A percentile compares a stretch with the other conserved stretches of the same genome.
Evolutionary conservation across 2,888 invertebrate species (phyloP).

Genomic region (Anorthoa munda): DNA sequence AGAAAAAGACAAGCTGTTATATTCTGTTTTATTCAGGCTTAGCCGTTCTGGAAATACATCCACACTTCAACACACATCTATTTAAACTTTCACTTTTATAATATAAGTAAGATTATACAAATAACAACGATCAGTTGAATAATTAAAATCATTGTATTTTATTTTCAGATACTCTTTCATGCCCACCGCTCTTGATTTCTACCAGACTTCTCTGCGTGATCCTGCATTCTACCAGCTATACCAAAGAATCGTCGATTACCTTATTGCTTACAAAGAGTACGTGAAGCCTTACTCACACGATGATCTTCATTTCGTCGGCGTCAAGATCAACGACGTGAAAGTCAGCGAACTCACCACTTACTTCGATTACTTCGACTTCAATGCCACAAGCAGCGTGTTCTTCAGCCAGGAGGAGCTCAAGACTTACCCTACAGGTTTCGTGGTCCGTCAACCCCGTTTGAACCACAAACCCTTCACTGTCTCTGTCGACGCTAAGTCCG

Average conservation of each 20-base stretch:
- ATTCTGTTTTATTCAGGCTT: too few species aligned
- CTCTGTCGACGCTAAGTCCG: conserved; percentile 91
- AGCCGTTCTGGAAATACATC: too few species aligned
- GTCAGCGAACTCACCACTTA: conserved; percentile 92
- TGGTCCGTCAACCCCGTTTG: conserved; percentile 93
- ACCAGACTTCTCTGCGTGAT: conserved; percentile 93
- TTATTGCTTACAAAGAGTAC: conserved; percentile 91
- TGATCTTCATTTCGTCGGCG: conserved; percentile 90
- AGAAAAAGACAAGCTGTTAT: background rate
- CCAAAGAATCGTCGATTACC: conserved; percentile 91
- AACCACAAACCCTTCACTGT: conserved; percentile 93
- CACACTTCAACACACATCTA: too few species aligned
- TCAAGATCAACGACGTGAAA: conserved; percentile 91
- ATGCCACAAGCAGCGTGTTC: conserved; percentile 90
- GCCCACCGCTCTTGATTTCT: conserved; percentile 92
- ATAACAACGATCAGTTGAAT: background rate
- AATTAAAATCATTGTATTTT: background rate
- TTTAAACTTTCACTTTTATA: too few species aligned
- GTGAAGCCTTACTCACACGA: conserved; percentile 91
- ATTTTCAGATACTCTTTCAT: conserved; percentile 81
- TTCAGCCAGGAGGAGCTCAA: conserved; percentile 79
- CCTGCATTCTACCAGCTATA: conserved; percentile 94
- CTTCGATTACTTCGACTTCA: conserved; percentile 92
- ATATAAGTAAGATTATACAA: background rate
- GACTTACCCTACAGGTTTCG: conserved; percentile 81